Percentiles rank a stretch among this genome's conserved stretches.
phyloP scores from a whole-genome alignment of 2,888 invertebrate species.

The Rotaria macrura region DNA sequence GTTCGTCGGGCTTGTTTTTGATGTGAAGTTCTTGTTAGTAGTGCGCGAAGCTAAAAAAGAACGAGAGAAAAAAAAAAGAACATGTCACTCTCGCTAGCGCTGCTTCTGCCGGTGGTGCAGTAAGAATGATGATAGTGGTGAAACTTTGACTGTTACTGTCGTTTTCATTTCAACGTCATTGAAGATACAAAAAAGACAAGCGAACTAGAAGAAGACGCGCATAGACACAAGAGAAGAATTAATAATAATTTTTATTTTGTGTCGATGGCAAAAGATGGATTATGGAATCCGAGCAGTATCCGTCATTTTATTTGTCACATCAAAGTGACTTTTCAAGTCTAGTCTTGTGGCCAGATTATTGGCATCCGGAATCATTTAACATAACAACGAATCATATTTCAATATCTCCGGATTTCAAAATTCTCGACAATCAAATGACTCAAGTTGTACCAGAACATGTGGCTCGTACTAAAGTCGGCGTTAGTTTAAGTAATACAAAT shows the following conservation, averaged over 20 bases:
- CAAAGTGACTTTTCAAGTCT: not conserved
- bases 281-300: not conserved
- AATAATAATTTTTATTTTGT: not conserved
- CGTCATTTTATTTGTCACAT: not conserved
- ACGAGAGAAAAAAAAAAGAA: not conserved
- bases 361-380: not conserved
- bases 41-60: not conserved
- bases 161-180: not conserved
- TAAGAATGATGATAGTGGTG: not conserved
- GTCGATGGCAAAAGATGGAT: not conserved
- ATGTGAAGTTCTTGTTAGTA: not conserved
- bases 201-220: not conserved
- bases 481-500: not conserved
- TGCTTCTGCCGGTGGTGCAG: not conserved
- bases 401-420: not conserved
- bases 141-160: not conserved
- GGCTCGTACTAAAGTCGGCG: not conserved
- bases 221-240: not conserved
- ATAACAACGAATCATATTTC: not conserved
- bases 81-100: not conserved
- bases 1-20: not conserved
- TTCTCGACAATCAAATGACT: not conserved
- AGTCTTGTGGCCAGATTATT: not conserved
- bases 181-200: not conserved
- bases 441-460: slow-evolving; percentile 15